Conservation (phyloP, 2,113 vertebrate genomes). For the Odontesthes bonariensis region DNA sequence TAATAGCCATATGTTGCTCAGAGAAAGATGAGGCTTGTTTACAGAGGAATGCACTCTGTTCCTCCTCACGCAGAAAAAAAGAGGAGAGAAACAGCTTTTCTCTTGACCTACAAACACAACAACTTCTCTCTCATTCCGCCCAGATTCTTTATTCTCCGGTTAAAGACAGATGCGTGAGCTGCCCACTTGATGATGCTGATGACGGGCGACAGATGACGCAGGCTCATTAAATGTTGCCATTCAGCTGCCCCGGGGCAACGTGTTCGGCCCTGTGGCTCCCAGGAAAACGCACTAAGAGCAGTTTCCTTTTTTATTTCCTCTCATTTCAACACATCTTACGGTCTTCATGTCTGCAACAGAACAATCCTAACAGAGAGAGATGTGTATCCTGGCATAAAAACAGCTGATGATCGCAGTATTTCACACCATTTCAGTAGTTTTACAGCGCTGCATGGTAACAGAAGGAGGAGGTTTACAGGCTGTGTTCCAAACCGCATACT, state of each 20-base stretch:
- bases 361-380: background rate
- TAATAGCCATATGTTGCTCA: slow-evolving; percentile 70
- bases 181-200: slow-evolving; percentile 26
- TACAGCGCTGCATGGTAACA: no score
- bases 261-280: background rate
- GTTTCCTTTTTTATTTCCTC: background rate
- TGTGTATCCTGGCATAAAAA: slow-evolving; percentile 3
- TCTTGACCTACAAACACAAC: slow-evolving; percentile 1
- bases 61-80: slow-evolving; percentile 1
- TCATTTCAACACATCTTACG: slow-evolving; percentile 13
- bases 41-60: slow-evolving; percentile 49
- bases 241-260: slow-evolving; percentile 11
- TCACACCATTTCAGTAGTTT: no score
- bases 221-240: slow-evolving; percentile 7
- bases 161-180: background rate
- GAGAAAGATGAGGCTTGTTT: slow-evolving; percentile 42
- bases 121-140: background rate
- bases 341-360: background rate
- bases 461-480: no score
- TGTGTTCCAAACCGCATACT: no score
- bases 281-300: slow-evolving; percentile 13
- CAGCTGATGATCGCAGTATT: background rate
- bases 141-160: background rate
- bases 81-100: background rate
- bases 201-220: slow-evolving; percentile 53